phyloP scores from a whole-genome alignment of 2,113 vertebrate genomes.

The Perca schrenkii region DNA sequence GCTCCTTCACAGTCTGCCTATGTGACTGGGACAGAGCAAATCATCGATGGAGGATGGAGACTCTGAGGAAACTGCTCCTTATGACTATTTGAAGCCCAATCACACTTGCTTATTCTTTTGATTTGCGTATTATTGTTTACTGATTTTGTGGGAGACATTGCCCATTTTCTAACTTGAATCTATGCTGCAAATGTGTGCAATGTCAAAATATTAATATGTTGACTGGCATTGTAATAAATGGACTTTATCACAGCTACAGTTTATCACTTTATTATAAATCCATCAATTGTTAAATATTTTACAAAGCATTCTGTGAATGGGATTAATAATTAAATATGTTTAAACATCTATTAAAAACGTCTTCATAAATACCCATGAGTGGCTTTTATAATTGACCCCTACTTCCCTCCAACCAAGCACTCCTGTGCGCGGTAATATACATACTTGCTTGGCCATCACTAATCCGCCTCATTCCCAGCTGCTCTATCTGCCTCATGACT shows the following conservation, averaged over 20 bases:
- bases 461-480: slow-evolving; percentile 76
- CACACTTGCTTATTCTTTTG: not conserved
- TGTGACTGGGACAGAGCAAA: slow-evolving; percentile 90
- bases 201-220: not conserved
- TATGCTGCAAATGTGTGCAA: not conserved
- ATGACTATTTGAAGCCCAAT: not conserved
- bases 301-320: not conserved
- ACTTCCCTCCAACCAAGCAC: not conserved
- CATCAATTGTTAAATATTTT: not conserved
- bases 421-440: not conserved
- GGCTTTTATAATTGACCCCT: not conserved
- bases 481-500: slow-evolving; percentile 32
- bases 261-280: not conserved
- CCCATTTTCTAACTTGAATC: not conserved
- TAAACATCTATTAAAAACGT: slow-evolving; percentile 3
- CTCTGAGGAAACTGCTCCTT: slow-evolving; percentile 82
- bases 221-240: not conserved
- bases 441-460: slow-evolving; percentile 49
- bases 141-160: not conserved
- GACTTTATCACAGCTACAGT: not conserved
- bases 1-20: slow-evolving; percentile 88
- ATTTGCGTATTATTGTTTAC: not conserved
- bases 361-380: not conserved
- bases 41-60: slow-evolving; percentile 97
- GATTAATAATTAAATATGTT: not conserved